Evolutionary conservation across 2,113 vertebrate genomes (phyloP).

Genomic region (Carollia perspicillata): DNA sequence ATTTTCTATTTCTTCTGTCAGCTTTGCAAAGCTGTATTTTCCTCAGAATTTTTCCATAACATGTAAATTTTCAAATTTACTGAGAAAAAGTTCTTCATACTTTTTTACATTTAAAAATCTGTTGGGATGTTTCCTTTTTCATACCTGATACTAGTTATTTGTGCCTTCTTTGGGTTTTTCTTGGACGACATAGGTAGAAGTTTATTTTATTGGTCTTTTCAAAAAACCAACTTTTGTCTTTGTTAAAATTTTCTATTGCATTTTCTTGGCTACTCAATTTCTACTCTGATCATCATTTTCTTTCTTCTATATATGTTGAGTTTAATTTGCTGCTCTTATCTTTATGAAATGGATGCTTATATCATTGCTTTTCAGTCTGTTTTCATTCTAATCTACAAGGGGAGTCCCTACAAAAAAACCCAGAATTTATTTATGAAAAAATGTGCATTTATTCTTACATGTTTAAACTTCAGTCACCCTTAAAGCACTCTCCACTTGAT

Average conservation of each 20-base stretch:
- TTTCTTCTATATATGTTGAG: background rate
- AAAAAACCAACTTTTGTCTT: background rate
- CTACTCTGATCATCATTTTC: background rate
- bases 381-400: background rate
- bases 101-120: background rate
- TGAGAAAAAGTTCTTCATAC: background rate
- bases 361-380: background rate
- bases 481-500: too few species aligned
- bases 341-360: background rate
- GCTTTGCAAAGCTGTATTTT: background rate
- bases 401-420: too few species aligned
- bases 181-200: background rate
- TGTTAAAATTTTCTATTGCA: background rate
- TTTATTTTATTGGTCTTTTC: background rate
- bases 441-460: too few species aligned
- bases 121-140: too few species aligned
- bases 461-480: too few species aligned
- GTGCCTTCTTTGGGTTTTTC: background rate
- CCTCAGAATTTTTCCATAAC: background rate
- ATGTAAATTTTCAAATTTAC: background rate
- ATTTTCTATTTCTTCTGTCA: background rate
- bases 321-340: background rate
- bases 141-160: too few species aligned
- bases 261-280: background rate
- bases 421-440: too few species aligned